Percentiles rank a stretch among this genome's conserved stretches.
phyloP scores from a whole-genome alignment of 2,113 vertebrate genomes.

The Orientallactaga bullata region DNA sequence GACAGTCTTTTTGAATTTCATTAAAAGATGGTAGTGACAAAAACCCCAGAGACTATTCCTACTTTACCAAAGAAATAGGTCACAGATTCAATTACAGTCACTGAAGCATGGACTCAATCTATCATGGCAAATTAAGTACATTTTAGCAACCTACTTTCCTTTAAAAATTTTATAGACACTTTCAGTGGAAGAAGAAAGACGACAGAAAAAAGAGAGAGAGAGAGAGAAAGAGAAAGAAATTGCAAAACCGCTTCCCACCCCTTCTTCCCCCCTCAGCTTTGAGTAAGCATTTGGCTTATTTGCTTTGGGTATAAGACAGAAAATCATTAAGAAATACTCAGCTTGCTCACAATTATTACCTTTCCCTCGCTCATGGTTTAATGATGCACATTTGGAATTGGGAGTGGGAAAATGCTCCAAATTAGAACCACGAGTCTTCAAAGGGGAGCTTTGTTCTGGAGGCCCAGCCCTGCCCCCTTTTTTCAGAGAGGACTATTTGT shows the following conservation, averaged over 20 bases:
- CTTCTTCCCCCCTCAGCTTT: slow-evolving; percentile 64
- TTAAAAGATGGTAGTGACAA: slow-evolving; percentile 99
- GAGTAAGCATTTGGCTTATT: slow-evolving; percentile 84
- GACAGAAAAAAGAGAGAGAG: slow-evolving; percentile 89
- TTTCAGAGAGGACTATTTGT: slow-evolving; percentile 72
- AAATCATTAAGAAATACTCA: slow-evolving; percentile 83
- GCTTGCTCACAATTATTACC: slow-evolving; percentile 81
- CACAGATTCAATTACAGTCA: slow-evolving; percentile 99
- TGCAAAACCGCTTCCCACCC: slow-evolving; percentile 81
- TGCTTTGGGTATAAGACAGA: slow-evolving; percentile 84
- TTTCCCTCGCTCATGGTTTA: slow-evolving; percentile 76
- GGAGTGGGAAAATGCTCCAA: slow-evolving; percentile 69
- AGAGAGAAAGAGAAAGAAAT: slow-evolving; percentile 87
- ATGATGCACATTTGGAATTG: slow-evolving; percentile 82
- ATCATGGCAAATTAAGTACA: slow-evolving; percentile 99
- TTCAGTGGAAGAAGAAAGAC: slow-evolving; percentile 96
- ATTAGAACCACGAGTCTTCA: slow-evolving; percentile 68
- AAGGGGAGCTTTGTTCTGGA: slow-evolving; percentile 78
- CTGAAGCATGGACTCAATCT: slow-evolving; percentile 99
- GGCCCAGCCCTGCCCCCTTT: slow-evolving; percentile 53
- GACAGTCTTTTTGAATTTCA: slow-evolving; percentile 98
- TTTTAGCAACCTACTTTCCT: slow-evolving; percentile 99
- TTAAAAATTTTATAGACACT: slow-evolving; percentile 99
- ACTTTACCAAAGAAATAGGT: slow-evolving; percentile 99
- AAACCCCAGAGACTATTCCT: slow-evolving; percentile 99